phyloP scores from a whole-genome alignment of 2,797 vertebrate species.

The Arrhamphus sclerolepis region DNA sequence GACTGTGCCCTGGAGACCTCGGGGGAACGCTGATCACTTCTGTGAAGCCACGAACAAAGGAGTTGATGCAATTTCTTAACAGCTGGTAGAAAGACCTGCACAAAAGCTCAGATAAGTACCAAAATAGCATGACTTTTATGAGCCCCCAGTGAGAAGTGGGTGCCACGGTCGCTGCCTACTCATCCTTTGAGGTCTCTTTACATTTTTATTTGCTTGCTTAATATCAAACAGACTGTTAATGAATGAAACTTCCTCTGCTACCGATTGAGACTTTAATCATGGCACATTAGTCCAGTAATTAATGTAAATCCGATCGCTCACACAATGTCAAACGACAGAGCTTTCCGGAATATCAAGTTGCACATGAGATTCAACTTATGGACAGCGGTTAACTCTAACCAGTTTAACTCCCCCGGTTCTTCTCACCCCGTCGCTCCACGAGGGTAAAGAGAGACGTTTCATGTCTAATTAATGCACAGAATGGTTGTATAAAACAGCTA shows the following conservation, averaged over 20 bases:
- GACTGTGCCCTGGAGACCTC: slow-evolving; percentile 63
- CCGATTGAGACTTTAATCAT: slow-evolving; percentile 8
- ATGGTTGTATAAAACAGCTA: slow-evolving; percentile 91
- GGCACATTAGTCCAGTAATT: background rate
- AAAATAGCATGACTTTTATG: slow-evolving; percentile 67
- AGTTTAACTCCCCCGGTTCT: slow-evolving; percentile 77
- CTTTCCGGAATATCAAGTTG: slow-evolving; percentile 33
- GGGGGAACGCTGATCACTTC: slow-evolving; percentile 46
- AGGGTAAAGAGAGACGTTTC: slow-evolving; percentile 87
- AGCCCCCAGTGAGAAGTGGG: slow-evolving; percentile 23
- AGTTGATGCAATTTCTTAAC: slow-evolving; percentile 45
- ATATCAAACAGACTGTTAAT: slow-evolving; percentile 49
- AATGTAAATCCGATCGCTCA: slow-evolving; percentile 9
- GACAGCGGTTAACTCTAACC: slow-evolving; percentile 82
- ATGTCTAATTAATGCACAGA: slow-evolving; percentile 93
- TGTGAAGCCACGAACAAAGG: slow-evolving; percentile 46
- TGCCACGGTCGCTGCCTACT: slow-evolving; percentile 29
- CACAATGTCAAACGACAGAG: slow-evolving; percentile 23
- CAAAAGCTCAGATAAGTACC: slow-evolving; percentile 51
- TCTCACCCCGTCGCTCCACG: slow-evolving; percentile 65
- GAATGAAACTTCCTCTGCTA: slow-evolving; percentile 17
- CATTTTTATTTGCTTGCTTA: slow-evolving; percentile 36
- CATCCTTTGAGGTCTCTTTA: slow-evolving; percentile 31
- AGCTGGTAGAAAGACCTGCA: slow-evolving; percentile 35
- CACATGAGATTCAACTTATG: slow-evolving; percentile 69